Percentiles rank a stretch among this genome's conserved stretches.
Evolutionary conservation across 2,797 vertebrate species (phyloP).

Genomic region (Xenopus petersii): DNA sequence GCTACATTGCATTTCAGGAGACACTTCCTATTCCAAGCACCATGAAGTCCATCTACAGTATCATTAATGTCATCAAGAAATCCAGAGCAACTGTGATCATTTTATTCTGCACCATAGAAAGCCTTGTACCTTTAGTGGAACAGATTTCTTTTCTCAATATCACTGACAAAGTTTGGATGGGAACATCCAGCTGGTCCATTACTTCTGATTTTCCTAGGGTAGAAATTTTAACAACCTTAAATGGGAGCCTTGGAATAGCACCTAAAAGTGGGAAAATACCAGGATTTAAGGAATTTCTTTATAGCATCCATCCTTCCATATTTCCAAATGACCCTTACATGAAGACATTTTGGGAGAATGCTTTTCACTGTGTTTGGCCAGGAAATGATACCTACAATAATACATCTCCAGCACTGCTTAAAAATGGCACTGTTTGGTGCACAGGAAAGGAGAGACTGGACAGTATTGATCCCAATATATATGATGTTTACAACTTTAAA

Average conservation of each 20-base stretch:
- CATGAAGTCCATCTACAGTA: no score
- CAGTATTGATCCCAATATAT: conserved; percentile 1
- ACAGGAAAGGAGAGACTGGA: conserved; percentile 10
- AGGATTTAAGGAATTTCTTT: conserved; percentile 18
- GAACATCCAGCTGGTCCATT: background rate
- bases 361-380: conserved; percentile 17
- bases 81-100: conserved; percentile 13
- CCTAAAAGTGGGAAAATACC: conserved; percentile 7
- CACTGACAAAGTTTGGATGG: conserved; percentile 17
- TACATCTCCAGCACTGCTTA: background rate
- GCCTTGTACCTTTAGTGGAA: conserved; percentile 3
- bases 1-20: no score
- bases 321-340: background rate
- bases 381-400: background rate
- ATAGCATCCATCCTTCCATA: background rate
- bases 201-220: background rate
- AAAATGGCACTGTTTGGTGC: background rate
- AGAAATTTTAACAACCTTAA: conserved; percentile 5
- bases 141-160: conserved; percentile 1
- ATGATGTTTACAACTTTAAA: conserved; percentile 15
- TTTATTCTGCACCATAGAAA: conserved; percentile 1
- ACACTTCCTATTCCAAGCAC: no score
- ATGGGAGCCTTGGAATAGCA: conserved; percentile 4
- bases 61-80: background rate
- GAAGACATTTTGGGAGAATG: conserved; percentile 12